Evolutionary conservation across 2,888 invertebrate species (phyloP), one percentile per base, ranked within the genome.

Genomic region (Drosophila stalkeri): DNA sequence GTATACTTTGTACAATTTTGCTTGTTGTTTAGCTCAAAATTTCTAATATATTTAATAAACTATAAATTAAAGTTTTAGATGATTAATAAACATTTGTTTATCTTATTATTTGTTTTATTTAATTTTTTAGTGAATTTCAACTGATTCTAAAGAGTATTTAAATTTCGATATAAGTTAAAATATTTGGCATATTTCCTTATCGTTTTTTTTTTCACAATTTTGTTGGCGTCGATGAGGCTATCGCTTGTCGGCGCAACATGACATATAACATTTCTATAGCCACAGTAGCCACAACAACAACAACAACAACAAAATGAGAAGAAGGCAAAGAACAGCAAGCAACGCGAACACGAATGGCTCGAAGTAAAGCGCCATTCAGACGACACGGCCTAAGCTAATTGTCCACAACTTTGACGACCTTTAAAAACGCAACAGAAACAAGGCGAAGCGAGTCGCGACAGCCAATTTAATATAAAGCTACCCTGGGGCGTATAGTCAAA

Each of bases 401-500:
- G 83, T 57, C 64, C 81, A 86, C 65, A 86, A 70, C 68, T 80
- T 73, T 73, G 70, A 82, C 64, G 88, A 82, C 86, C 85, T 71
- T 70, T 65, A 74, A 62, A 73, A 87, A 80, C 85, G 85, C 87
- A 78, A 64, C 59, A 61, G 52, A 73, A 84, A 69, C 52, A 68
- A 33, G 51, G 18, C 51, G 33, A 51, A 20, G 18, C 23, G 44
- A 61, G 59, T 66, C 72, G 66, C 74, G 65, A 51, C 59, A 71
- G 62, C 14, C 27, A 47, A 65, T 41, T 69, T 56, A 23, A 56
- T 12, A 23, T 31, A 57, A 44, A 60, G 46, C 51, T 16, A 33
- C 74, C 37, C 35, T 18, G 7, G 27, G 51, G 35, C 14, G 2
- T 11, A 2, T 35, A 27, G 9, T 16, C 9, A 14, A 1, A 12